These are phyloP conservation scores for Meloidogyne chitwoodi DNA, from an alignment of 1,140 invertebrate genomes.

Conservation along the genomic window DNA sequence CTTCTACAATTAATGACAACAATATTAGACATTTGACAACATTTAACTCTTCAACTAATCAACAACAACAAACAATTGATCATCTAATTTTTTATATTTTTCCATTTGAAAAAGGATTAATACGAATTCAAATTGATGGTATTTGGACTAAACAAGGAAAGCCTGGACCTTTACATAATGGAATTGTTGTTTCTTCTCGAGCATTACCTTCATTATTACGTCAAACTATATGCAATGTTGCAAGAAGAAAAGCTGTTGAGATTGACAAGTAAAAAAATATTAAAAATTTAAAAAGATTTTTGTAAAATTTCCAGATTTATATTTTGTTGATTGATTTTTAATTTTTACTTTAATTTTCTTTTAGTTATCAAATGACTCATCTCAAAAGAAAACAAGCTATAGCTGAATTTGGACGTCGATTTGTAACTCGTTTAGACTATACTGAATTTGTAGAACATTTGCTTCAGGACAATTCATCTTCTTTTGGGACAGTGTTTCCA, in stretches of 20 bases:
- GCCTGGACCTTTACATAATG: conserved; percentile 45
- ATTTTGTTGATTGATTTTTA: no score
- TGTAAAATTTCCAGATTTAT: no score
- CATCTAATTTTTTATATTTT: conserved; percentile 29
- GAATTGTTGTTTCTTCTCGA: conserved; percentile 33
- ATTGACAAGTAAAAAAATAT: conserved; percentile 42
- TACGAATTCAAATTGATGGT: conserved; percentile 33
- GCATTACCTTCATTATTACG: conserved; percentile 28
- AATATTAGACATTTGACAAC: background rate
- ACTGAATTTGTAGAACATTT: conserved; percentile 31
- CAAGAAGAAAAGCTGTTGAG: conserved; percentile 39
- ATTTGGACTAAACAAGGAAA: conserved; percentile 47
- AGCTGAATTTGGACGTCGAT: conserved; percentile 26
- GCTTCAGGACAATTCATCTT: background rate
- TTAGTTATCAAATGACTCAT: conserved; percentile 36
- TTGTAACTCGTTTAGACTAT: conserved; percentile 20
- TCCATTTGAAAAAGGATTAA: conserved; percentile 33
- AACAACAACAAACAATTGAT: background rate
- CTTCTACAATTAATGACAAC: background rate
- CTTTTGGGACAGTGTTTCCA: background rate
- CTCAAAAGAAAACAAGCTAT: conserved; percentile 30
- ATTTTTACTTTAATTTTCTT: background rate
- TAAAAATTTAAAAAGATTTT: no score
- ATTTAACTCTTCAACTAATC: background rate
- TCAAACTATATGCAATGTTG: conserved; percentile 38